Evolutionary conservation across 2,113 vertebrate genomes (phyloP), one percentile per base, ranked within the genome.

Genomic region (Malurus melanocephalus): DNA sequence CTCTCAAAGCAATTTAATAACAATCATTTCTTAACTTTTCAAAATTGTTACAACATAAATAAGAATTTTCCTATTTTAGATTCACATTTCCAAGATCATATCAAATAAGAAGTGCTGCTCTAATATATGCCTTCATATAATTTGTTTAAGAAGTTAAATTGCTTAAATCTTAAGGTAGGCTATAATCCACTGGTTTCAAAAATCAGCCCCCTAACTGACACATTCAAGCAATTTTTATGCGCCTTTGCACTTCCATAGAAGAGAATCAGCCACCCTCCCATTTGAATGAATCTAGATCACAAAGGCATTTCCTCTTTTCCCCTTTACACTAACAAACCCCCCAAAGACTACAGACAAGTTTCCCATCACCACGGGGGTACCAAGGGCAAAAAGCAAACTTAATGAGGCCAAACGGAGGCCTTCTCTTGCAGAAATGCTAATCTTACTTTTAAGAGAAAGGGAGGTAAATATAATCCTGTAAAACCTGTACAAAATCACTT

Each of bases 381-480:
- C 93, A 96, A 94, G 92, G 69, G 71, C 93, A 96, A 96, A 96
- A 95, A 92, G 77, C 78, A 96, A 93, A 90, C 48, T 85, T 94
- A 96, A 94, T 90, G 77, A 96, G 83, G 62, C 74, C 66, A 95
- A 95, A 92, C 1, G 6, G 45, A 94, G 52, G 38, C 62, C 38
- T 85, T 38, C 59, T 75, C 62, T 87, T 75, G 76, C 72, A 60
- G 71, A 92, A 93, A 88, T 32, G 77, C 85, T 93, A 85, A 85
- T 80, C 77, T 48, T 71, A 32, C 69, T 79, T 71, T 80, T 94
- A 83, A 93, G 77, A 71, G 42, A 95, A 95, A 67, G 43, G 35
- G 45, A 56, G 11, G 78, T 20, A 68, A 84, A 76, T 45, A 51
- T 65, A 95, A 92, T 30, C 45, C 14, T 9, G 71, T 57, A 87